Percentiles rank a stretch among this genome's conserved stretches.
Conservation (phyloP, 2,113 vertebrate genomes). For the Himantopus leucocephalus region DNA sequence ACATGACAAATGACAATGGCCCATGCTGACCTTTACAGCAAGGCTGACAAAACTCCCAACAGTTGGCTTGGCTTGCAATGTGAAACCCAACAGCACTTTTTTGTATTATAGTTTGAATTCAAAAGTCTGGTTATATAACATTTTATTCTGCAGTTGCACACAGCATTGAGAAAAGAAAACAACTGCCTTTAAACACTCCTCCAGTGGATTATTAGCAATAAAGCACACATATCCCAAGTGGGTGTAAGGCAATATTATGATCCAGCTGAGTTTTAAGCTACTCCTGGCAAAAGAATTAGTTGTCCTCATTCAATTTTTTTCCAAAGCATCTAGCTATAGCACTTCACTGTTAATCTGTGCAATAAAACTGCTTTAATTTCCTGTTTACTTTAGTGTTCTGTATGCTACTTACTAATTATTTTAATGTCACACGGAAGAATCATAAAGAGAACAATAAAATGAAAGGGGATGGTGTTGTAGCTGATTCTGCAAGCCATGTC, state of each 20-base stretch:
- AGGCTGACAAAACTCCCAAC: neutral
- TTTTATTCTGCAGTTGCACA: neutral
- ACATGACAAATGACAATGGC: neutral
- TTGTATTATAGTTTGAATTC: neutral
- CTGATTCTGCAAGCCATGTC: neutral
- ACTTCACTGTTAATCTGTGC: neutral
- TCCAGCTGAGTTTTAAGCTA: conserved; percentile 42
- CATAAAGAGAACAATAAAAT: conserved; percentile 44
- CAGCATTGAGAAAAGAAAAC: neutral
- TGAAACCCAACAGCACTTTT: neutral
- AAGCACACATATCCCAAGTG: neutral
- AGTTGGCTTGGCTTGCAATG: neutral
- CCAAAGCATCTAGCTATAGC: neutral
- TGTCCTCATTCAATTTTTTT: neutral
- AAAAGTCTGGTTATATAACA: conserved; percentile 16
- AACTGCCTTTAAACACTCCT: conserved; percentile 8
- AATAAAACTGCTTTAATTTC: conserved; percentile 56
- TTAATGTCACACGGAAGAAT: conserved; percentile 38
- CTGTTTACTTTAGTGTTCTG: conserved; percentile 39
- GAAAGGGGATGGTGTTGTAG: neutral
- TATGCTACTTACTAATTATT: conserved; percentile 47
- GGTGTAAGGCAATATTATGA: conserved; percentile 8
- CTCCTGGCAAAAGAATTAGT: conserved; percentile 24
- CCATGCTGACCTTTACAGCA: neutral
- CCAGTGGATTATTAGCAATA: conserved; percentile 34